phyloP scores from a whole-genome alignment of 2,113 vertebrate genomes.

The Propithecus coquereli region DNA sequence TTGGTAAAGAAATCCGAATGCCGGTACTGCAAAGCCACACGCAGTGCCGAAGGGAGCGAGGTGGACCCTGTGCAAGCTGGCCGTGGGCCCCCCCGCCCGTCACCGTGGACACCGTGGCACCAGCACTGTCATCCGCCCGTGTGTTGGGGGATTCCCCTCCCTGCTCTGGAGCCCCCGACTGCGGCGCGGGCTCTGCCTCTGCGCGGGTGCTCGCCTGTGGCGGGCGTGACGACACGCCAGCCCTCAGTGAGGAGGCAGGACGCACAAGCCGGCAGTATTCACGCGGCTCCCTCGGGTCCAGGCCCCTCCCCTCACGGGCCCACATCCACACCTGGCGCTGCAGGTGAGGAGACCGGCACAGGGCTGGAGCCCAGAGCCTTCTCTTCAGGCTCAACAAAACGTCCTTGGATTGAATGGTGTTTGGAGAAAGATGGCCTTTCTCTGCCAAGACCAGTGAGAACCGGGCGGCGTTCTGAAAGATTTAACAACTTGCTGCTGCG shows the following conservation, averaged over 20 bases:
- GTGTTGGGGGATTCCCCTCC: too few species aligned
- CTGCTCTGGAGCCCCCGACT: neutral
- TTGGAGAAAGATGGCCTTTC: fast-evolving
- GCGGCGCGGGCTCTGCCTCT: fast-evolving
- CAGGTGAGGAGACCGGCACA: neutral
- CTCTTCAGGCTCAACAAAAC: neutral
- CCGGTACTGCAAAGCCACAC: fast-evolving
- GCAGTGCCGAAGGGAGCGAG: fast-evolving
- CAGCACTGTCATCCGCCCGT: neutral
- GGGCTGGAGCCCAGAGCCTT: too few species aligned
- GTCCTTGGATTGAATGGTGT: fast-evolving
- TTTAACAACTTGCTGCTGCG: fast-evolving
- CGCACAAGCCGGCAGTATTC: neutral
- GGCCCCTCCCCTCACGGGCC: neutral
- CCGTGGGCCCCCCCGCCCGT: fast-evolving
- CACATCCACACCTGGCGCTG: fast-evolving
- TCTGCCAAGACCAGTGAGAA: fast-evolving
- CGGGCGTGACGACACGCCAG: fast-evolving
- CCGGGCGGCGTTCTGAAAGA: too few species aligned
- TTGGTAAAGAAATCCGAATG: neutral
- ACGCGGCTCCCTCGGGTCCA: fast-evolving
- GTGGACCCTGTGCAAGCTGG: neutral
- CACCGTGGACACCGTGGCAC: neutral
- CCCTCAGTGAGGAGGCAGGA: neutral
- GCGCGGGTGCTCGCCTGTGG: neutral